phyloP scores from a whole-genome alignment of 2,113 vertebrate species.

The Coptodon rendalli region DNA sequence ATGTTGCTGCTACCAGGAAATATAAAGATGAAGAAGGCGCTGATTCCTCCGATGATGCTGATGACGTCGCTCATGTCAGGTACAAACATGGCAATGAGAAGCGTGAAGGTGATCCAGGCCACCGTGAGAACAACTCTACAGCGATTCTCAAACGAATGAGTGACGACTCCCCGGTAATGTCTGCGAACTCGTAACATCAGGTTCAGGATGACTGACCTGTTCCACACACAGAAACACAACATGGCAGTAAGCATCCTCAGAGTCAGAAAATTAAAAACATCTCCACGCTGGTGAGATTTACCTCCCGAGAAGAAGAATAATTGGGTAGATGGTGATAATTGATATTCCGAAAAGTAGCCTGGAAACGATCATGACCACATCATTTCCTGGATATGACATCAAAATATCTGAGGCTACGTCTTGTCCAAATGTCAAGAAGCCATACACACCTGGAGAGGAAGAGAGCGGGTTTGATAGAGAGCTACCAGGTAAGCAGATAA shows the following conservation, averaged over 20 bases:
- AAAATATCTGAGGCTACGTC: slow-evolving; percentile 82
- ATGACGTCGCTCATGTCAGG: slow-evolving; percentile 89
- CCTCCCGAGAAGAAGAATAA: slow-evolving; percentile 89
- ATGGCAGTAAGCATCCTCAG: neutral
- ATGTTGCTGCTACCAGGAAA: slow-evolving; percentile 80
- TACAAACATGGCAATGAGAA: slow-evolving; percentile 80
- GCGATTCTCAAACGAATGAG: slow-evolving; percentile 51
- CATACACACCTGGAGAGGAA: slow-evolving; percentile 77
- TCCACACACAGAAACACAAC: neutral
- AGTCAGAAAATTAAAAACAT: neutral
- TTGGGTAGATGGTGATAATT: slow-evolving; percentile 91
- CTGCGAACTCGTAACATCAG: slow-evolving; percentile 62
- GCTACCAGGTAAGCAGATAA: neutral
- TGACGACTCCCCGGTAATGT: neutral
- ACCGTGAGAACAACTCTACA: slow-evolving; percentile 74
- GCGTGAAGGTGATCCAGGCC: slow-evolving; percentile 80
- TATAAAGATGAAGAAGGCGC: slow-evolving; percentile 94
- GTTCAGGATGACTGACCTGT: slow-evolving; percentile 84
- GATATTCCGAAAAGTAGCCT: slow-evolving; percentile 87
- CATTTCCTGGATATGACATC: slow-evolving; percentile 88
- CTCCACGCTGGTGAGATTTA: slow-evolving; percentile 14
- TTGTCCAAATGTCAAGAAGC: slow-evolving; percentile 85
- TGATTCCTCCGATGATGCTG: slow-evolving; percentile 85
- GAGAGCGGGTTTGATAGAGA: neutral
- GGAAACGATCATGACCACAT: slow-evolving; percentile 76